These are phyloP conservation scores for Myiagra hebetior DNA, from an alignment of 2,113 vertebrate species.

Conservation along the genomic window DNA sequence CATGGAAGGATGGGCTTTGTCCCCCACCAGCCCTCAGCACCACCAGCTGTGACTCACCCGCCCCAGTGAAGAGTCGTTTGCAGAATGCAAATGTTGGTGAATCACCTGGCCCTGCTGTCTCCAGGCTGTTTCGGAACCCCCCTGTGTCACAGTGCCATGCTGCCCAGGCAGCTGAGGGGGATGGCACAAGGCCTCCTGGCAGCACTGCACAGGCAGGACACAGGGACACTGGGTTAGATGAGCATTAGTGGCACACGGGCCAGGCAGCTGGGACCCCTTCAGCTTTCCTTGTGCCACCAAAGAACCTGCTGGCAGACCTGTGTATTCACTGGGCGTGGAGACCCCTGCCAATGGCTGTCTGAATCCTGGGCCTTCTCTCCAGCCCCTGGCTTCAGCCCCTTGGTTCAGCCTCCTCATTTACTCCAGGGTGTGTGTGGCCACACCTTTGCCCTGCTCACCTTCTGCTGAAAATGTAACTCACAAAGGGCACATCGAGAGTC, in stretches of 20 bases:
- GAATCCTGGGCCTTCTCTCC: background rate
- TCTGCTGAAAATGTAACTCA: background rate
- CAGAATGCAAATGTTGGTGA: background rate
- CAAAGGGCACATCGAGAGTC: background rate
- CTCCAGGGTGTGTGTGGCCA: background rate
- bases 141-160: background rate
- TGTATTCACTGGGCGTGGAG: background rate
- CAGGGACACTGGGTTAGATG: background rate
- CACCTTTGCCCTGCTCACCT: background rate
- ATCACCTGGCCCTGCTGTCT: background rate
- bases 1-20: background rate
- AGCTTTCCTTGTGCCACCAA: background rate
- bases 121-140: background rate
- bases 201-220: background rate
- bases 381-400: background rate
- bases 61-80: background rate
- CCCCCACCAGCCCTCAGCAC: background rate
- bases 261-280: background rate
- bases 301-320: background rate
- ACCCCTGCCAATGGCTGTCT: background rate
- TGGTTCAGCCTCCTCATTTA: background rate
- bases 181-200: background rate
- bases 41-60: background rate
- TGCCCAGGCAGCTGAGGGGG: background rate
- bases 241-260: background rate